Base-by-base conservation (phyloP, 2,113 vertebrate species). In the Grallaria varia region DNA sequence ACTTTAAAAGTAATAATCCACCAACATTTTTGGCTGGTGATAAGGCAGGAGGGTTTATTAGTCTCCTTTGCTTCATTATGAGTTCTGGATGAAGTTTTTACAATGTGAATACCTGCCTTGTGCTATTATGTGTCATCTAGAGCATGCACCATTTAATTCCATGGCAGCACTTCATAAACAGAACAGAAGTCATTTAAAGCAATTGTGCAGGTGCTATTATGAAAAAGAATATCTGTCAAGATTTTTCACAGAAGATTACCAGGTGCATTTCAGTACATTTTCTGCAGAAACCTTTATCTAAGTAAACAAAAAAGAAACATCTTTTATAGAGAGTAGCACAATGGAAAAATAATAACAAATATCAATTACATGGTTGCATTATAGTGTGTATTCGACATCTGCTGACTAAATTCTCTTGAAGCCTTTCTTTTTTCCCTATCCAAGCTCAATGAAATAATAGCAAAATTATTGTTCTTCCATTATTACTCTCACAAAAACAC, bases 71-170 rank as follows among this genome's bases (percentile, higher is more conserved):
- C 13, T 71, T 86, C 52, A 42, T 63, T 40, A 56, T 6, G 73
- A 63, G 44, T 59, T 67, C 50, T 63, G 72, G 52, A 42, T 6
- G 52, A 67, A 89, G 75, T 40, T 24, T 19, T 72, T 63, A 40
- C 39, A n/a, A 39, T 28, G n/a, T 44, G 79, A 87, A 84, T 25
- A 58, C 47, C 60, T 24, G 6, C 27, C 67, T 24, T 39, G 19
- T 47, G 44, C 40, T 40, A 17, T 15, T 40, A 14, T n/a, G 31
- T 0, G 0, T 9, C 31, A 25, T n/a, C 33, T 35, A 47, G 5
- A 71, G 60, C 35, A 63, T 0, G 19, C 31, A 67, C 24, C 18
- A 17, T 75, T 87, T 82, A 75, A 75, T 64, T 92, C 87, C 76
- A 2, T 8, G 28, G 60, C n/a, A 89, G 50, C 30, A 14, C 49